phyloP scores from a whole-genome alignment of 2,888 invertebrate genomes.

The Ditula angustiorana region DNA sequence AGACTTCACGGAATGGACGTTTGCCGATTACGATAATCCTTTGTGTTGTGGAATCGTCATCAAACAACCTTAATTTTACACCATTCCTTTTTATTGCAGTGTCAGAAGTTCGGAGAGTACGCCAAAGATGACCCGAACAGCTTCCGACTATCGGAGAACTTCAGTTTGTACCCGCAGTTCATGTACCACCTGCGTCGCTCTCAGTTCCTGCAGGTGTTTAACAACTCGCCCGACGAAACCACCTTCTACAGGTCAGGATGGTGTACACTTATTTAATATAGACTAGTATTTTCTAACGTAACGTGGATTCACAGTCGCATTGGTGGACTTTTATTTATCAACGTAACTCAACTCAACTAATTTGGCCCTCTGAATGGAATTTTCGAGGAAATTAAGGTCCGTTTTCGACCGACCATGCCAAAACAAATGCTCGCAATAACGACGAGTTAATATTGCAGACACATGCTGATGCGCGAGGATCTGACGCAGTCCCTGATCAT shows the following conservation, averaged over 20 bases:
- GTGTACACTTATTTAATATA: too few species aligned
- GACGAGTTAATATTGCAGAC: slow-evolving; percentile 83
- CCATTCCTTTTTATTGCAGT: slow-evolving; percentile 91
- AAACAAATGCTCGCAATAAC: too few species aligned
- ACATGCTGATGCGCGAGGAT: slow-evolving; percentile 99
- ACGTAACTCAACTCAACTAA: too few species aligned
- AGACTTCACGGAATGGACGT: too few species aligned
- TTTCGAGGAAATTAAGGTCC: too few species aligned
- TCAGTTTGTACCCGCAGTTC: slow-evolving; percentile 99
- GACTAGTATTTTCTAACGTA: too few species aligned
- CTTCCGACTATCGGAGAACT: slow-evolving; percentile 98
- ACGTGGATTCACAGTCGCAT: too few species aligned
- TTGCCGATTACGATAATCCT: neutral
- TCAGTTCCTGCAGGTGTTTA: slow-evolving; percentile 99
- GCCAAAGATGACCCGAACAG: slow-evolving; percentile 98
- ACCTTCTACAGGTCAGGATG: slow-evolving; percentile 95
- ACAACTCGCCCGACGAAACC: slow-evolving; percentile 99
- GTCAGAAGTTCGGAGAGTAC: slow-evolving; percentile 99
- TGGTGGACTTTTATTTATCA: too few species aligned
- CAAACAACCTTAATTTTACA: neutral
- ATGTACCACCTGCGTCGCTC: slow-evolving; percentile 99
- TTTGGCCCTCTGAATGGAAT: too few species aligned
- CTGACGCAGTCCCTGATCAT: slow-evolving; percentile 98
- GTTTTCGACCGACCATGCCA: too few species aligned
- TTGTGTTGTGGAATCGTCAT: too few species aligned